These are phyloP conservation scores for Dilophus febrilis DNA, from an alignment of 2,888 invertebrate species.

Conservation along the genomic window DNA sequence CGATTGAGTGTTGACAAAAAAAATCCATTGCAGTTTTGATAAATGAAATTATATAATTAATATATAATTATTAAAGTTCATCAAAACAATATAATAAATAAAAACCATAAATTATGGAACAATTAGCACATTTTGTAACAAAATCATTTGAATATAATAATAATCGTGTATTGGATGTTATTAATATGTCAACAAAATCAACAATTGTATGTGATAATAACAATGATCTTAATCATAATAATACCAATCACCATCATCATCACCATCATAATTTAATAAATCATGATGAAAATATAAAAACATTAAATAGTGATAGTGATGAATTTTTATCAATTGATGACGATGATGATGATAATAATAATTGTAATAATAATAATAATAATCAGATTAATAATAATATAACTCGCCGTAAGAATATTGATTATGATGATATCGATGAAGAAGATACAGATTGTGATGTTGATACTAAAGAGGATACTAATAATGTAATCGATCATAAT, in stretches of 20 bases:
- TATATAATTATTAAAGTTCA: too few species aligned
- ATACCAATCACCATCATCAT: too few species aligned
- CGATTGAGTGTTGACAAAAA: too few species aligned
- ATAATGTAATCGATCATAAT: slow-evolving; percentile 24
- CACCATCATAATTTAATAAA: too few species aligned
- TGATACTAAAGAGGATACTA: slow-evolving; percentile 7
- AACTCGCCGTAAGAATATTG: too few species aligned
- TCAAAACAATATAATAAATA: too few species aligned
- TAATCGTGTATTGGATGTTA: slow-evolving; percentile 24
- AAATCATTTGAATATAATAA: slow-evolving; percentile 59
- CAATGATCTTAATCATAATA: slow-evolving; percentile 9
- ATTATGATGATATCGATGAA: not conserved
- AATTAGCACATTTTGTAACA: slow-evolving; percentile 79
- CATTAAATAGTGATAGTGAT: not conserved
- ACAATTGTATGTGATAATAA: slow-evolving; percentile 17
- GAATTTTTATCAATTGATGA: slow-evolving; percentile 7
- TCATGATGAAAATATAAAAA: not conserved
- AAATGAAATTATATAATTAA: too few species aligned
- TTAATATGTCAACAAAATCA: slow-evolving; percentile 23
- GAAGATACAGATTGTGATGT: too few species aligned
- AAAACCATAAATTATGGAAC: too few species aligned
- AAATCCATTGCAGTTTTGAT: too few species aligned
- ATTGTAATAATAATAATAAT: not conserved
- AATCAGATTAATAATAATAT: too few species aligned
- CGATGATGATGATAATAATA: slow-evolving; percentile 12